Evolutionary conservation across 2,113 vertebrate species (phyloP).

Genomic region (Ameiurus melas): DNA sequence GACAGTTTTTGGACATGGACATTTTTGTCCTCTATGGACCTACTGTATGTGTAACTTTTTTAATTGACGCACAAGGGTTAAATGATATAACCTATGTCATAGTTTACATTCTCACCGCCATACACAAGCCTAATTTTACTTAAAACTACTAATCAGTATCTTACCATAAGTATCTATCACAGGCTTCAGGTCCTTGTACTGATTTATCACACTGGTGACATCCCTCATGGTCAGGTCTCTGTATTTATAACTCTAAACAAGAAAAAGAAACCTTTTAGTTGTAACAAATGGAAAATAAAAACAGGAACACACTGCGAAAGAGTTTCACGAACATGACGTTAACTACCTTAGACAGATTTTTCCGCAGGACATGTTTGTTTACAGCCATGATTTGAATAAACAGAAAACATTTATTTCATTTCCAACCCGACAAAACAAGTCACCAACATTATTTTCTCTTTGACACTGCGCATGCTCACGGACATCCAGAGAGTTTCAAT

Average conservation of each 20-base stretch:
- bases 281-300: background rate
- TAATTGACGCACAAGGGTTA: too few species aligned
- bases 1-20: too few species aligned
- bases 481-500: background rate
- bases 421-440: background rate
- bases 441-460: background rate
- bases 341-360: slow-evolving; percentile 42
- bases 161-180: slow-evolving; percentile 92
- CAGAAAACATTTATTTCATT: background rate
- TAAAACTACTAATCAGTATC: background rate
- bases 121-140: too few species aligned
- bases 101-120: background rate
- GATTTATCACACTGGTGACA: slow-evolving; percentile 84
- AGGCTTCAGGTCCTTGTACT: slow-evolving; percentile 97
- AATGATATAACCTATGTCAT: background rate
- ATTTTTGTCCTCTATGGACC: too few species aligned
- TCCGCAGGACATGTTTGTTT: slow-evolving; percentile 31
- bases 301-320: background rate
- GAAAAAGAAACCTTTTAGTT: background rate
- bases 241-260: slow-evolving; percentile 89
- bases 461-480: background rate
- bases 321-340: background rate
- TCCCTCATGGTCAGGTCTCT: slow-evolving; percentile 92
- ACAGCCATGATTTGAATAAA: slow-evolving; percentile 4
- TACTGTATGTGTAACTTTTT: too few species aligned